Evolutionary conservation across 1,140 invertebrate species (phyloP).

Genomic region (Yoshiicerus persimilis): DNA sequence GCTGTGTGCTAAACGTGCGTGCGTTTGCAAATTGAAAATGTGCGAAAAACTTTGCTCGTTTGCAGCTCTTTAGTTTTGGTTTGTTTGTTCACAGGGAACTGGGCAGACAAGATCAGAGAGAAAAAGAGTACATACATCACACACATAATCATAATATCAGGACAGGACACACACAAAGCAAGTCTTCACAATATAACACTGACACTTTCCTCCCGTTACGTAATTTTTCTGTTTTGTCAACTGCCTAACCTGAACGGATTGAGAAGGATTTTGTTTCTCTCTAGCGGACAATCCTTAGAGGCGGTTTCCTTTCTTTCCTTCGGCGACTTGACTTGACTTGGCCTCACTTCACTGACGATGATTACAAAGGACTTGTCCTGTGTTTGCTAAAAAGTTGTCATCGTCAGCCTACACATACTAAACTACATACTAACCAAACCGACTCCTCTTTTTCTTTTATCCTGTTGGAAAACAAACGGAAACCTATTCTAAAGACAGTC

Average conservation of each 20-base stretch:
- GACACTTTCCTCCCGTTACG: background rate
- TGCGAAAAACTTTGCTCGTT: slow-evolving; percentile 15
- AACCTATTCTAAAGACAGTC: no score
- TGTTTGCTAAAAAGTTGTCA: slow-evolving; percentile 14
- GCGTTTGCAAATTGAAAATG: slow-evolving; percentile 17
- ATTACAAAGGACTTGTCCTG: background rate
- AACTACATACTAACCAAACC: background rate
- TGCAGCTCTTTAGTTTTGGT: slow-evolving; percentile 15
- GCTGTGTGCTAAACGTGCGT: background rate
- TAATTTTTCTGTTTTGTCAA: background rate
- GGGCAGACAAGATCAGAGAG: background rate
- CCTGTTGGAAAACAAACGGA: background rate
- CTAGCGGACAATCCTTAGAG: background rate
- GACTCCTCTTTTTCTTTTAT: background rate
- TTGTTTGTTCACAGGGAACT: background rate
- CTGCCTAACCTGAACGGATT: background rate
- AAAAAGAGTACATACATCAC: background rate
- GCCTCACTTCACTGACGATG: background rate
- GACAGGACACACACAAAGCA: background rate
- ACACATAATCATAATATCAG: background rate
- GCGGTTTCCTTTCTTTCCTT: background rate
- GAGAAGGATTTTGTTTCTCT: background rate
- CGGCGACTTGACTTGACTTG: background rate
- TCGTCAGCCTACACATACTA: background rate
- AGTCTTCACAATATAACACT: background rate